Evolutionary conservation across 1,140 invertebrate species (phyloP), one percentile per base, ranked within the genome.

Genomic region (Bombus sylvicola): DNA sequence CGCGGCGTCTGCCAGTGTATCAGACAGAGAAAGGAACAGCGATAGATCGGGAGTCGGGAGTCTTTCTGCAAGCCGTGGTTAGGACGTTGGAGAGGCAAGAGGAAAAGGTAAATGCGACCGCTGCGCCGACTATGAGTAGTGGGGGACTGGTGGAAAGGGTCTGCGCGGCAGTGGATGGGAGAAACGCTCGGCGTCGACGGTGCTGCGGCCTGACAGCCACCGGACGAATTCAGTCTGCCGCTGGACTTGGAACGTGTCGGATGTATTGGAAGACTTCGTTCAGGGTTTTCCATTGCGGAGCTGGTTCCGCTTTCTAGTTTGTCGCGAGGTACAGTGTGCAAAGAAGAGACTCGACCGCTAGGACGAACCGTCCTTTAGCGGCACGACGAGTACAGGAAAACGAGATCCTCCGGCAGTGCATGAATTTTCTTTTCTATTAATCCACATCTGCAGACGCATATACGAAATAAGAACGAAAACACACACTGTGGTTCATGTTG

Each of bases 141-240:
- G 75, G 87, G 79, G 82, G 71, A 22, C 25, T 37, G 53, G 53
- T 74, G 78, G 82, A 78, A 68, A 75, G 88, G 75, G 77, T 64
- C 37, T 22, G 22, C 37, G 22, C 22, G 28, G 18, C 39, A 37
- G 59, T 31, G 74, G 87, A 72, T 53, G 87, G 84, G 86, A 88
- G 87, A 71, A 72, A 39, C 41, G 84, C 71, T 81, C 82, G 83
- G 31, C 68, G 81, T 81, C 93, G 90, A 93, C 87, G 90, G 91
- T 93, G 93, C 92, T 94, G 94, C 94, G 85, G 92, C 91, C 93
- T 92, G 93, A 92, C 94, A 94, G 93, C 92, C 93, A 92, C 92
- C 91, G 91, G 89, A 92, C 89, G 91, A 92, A 90, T 92, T 94
- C 93, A 94, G 93, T 94, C 92, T 93, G 92, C 93, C 93, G 93